Percentiles rank a stretch among this genome's conserved stretches.
These are phyloP conservation scores for Diorhabda carinulata DNA, from an alignment of 1,140 invertebrate species.

Conservation along the genomic window DNA sequence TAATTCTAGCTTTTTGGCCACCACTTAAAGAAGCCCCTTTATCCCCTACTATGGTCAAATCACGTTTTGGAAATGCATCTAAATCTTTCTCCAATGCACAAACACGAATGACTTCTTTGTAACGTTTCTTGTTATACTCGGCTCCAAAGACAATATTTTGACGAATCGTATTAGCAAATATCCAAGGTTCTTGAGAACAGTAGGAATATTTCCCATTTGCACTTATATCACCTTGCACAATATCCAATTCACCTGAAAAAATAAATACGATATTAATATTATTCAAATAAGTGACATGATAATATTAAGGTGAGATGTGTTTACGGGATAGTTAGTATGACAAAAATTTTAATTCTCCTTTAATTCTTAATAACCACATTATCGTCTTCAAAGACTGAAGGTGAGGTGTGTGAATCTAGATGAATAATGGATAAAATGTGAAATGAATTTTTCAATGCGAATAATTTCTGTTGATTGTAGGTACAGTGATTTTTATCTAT, in stretches of 20 bases:
- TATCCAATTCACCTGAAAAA: conserved; percentile 62
- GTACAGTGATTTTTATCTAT: no score
- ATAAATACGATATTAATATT: background rate
- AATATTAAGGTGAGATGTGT: no score
- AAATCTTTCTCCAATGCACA: conserved; percentile 64
- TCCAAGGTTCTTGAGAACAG: conserved; percentile 86
- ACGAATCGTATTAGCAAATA: conserved; percentile 69
- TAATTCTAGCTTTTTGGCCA: conserved; percentile 86
- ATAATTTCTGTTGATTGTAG: no score
- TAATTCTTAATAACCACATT: no score
- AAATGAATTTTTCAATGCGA: no score
- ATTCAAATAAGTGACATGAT: no score
- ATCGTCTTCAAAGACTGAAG: no score
- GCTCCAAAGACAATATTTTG: conserved; percentile 77
- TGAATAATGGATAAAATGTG: no score
- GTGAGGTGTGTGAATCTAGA: no score
- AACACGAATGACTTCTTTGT: conserved; percentile 55
- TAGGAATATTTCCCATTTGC: conserved; percentile 77
- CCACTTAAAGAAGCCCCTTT: conserved; percentile 80
- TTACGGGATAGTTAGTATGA: no score
- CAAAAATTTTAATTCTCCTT: no score
- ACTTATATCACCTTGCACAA: conserved; percentile 52
- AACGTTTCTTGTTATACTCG: conserved; percentile 54
- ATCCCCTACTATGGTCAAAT: conserved; percentile 81
- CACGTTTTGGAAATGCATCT: conserved; percentile 65